phyloP scores from a whole-genome alignment of 1,140 invertebrate genomes.

The Phymorhynchus buccinoides region DNA sequence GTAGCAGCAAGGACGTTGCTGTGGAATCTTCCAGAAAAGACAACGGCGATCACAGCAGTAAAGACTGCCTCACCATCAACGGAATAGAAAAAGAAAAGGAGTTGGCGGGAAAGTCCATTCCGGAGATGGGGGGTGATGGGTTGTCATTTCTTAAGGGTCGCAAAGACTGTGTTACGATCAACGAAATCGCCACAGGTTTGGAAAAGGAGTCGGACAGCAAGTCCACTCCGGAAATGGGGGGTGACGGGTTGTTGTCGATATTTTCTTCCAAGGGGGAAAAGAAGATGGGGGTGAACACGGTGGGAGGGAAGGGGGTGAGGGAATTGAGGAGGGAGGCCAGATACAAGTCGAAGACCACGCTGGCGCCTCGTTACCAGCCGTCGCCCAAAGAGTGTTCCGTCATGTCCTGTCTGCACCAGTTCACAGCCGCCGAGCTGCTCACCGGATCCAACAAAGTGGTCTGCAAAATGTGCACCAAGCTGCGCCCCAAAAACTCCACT shows the following conservation, averaged over 20 bases:
- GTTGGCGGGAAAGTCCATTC: not conserved
- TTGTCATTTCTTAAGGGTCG: not conserved
- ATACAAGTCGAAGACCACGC: slow-evolving; percentile 53
- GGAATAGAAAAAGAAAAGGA: not conserved
- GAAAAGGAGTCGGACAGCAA: not conserved
- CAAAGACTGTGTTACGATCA: not conserved
- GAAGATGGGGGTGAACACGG: not conserved
- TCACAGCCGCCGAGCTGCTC: slow-evolving; percentile 90
- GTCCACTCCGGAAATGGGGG: not conserved
- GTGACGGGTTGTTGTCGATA: not conserved
- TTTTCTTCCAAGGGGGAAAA: not conserved
- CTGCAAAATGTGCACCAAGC: slow-evolving; percentile 89
- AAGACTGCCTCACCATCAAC: not conserved
- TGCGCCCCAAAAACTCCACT: slow-evolving; percentile 43
- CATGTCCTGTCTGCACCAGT: slow-evolving; percentile 90
- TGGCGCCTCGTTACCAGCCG: slow-evolving; percentile 79
- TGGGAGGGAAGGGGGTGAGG: not conserved
- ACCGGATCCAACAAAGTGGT: slow-evolving; percentile 92
- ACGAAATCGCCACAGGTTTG: not conserved
- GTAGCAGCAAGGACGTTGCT: not conserved
- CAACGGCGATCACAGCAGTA: too few relatives aligned
- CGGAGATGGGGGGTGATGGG: not conserved
- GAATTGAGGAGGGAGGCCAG: slow-evolving; percentile 52
- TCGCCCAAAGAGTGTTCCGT: slow-evolving; percentile 84
- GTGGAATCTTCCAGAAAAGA: not conserved